Evolutionary conservation across 2,888 invertebrate genomes (phyloP).

Genomic region (Plebejus argus): DNA sequence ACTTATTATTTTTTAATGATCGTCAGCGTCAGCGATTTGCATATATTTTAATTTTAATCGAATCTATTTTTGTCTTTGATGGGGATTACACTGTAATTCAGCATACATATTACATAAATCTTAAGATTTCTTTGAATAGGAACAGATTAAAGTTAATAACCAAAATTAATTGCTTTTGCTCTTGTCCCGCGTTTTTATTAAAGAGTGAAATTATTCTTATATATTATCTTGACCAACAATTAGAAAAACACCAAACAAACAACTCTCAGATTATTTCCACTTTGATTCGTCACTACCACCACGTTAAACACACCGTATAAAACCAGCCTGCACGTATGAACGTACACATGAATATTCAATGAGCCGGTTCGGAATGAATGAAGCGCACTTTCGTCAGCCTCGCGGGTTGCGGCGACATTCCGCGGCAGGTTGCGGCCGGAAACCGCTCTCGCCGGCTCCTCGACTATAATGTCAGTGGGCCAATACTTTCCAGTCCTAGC

Average conservation of each 20-base stretch:
- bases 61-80: not conserved
- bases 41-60: not conserved
- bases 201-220: too few relatives aligned
- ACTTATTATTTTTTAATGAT: not conserved
- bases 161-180: too few relatives aligned
- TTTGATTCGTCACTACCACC: not conserved
- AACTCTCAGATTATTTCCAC: not conserved
- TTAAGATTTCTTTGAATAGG: too few relatives aligned
- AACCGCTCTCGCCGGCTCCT: conserved; percentile 12
- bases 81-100: not conserved
- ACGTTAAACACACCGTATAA: not conserved
- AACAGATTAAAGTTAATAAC: too few relatives aligned
- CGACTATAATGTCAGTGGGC: conserved; percentile 7
- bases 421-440: conserved; percentile 4
- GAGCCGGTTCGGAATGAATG: conserved; percentile 8
- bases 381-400: not conserved
- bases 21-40: not conserved
- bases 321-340: not conserved
- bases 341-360: conserved; percentile 4
- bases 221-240: too few relatives aligned
- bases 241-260: too few relatives aligned
- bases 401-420: not conserved
- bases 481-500: not conserved
- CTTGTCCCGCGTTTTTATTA: too few relatives aligned
- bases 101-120: too few relatives aligned